Evolutionary conservation across 2,113 vertebrate genomes (phyloP).

Genomic region (Sorex fumeus): DNA sequence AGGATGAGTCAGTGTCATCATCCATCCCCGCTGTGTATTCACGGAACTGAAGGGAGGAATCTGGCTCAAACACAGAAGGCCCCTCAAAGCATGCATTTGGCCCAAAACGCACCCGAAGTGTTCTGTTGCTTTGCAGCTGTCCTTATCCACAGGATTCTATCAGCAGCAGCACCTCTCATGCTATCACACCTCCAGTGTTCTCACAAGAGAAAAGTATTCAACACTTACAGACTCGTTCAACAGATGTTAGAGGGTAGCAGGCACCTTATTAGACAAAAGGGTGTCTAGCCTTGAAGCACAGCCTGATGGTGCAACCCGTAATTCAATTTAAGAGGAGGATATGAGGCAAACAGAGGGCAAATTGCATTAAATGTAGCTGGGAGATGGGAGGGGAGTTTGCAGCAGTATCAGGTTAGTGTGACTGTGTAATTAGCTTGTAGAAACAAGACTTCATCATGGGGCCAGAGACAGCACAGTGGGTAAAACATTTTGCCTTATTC

Average conservation of each 20-base stretch:
- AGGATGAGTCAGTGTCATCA: constrained; percentile 37
- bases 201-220: not conserved
- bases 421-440: not conserved
- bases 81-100: not conserved
- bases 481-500: no score
- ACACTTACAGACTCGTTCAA: not conserved
- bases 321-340: not conserved
- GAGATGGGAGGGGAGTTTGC: not conserved
- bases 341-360: not conserved
- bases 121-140: constrained; percentile 27
- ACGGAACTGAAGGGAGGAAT: not conserved
- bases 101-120: not conserved
- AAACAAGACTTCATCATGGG: not conserved
- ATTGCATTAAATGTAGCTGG: no score
- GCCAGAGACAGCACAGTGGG: not conserved
- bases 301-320: not conserved
- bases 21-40: not conserved
- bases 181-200: not conserved
- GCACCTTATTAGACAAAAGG: not conserved
- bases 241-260: not conserved
- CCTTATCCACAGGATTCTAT: not conserved
- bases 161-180: not conserved
- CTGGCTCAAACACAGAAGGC: not conserved
- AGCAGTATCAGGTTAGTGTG: no score
- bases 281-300: not conserved